These are phyloP conservation scores for Myathropa florea DNA, from an alignment of 2,888 invertebrate genomes.

Conservation along the genomic window DNA sequence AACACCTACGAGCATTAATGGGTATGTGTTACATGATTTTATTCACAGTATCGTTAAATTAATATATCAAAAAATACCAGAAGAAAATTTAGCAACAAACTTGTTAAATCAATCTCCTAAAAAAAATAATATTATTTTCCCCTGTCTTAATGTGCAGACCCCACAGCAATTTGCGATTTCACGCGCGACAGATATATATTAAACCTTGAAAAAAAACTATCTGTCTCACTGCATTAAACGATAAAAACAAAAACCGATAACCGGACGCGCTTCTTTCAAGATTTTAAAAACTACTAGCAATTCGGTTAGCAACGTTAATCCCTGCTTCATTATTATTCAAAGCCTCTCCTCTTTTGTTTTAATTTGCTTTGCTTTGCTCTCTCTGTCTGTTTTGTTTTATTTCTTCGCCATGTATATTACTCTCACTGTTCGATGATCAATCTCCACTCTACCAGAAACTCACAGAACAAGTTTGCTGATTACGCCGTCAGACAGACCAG, in stretches of 20 bases:
- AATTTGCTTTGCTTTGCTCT: slow-evolving; percentile 25
- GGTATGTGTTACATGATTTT: slow-evolving; percentile 40
- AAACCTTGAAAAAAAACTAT: not conserved
- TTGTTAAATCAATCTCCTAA: not conserved
- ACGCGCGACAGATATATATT: not conserved
- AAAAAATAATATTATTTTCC: not conserved
- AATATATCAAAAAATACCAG: not conserved
- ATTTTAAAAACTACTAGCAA: slow-evolving; percentile 22
- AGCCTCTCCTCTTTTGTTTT: slow-evolving; percentile 43
- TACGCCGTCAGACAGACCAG: slow-evolving; percentile 54
- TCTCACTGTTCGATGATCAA: not conserved
- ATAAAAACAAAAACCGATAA: slow-evolving; percentile 10
- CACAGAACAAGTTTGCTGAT: slow-evolving; percentile 24
- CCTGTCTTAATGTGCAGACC: slow-evolving; percentile 2
- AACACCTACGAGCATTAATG: slow-evolving; percentile 28
- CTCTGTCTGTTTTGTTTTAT: slow-evolving; percentile 22
- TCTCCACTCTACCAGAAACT: slow-evolving; percentile 5
- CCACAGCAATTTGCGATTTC: slow-evolving; percentile 8
- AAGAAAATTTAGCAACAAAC: too few relatives aligned
- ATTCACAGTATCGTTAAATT: not conserved
- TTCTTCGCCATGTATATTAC: not conserved
- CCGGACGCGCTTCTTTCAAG: slow-evolving; percentile 22
- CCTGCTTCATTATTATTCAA: slow-evolving; percentile 31
- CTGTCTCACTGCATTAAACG: not conserved
- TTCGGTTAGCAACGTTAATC: slow-evolving; percentile 36